These are phyloP conservation scores for Hartigia nigra DNA, from an alignment of 2,888 invertebrate species.

Conservation along the genomic window DNA sequence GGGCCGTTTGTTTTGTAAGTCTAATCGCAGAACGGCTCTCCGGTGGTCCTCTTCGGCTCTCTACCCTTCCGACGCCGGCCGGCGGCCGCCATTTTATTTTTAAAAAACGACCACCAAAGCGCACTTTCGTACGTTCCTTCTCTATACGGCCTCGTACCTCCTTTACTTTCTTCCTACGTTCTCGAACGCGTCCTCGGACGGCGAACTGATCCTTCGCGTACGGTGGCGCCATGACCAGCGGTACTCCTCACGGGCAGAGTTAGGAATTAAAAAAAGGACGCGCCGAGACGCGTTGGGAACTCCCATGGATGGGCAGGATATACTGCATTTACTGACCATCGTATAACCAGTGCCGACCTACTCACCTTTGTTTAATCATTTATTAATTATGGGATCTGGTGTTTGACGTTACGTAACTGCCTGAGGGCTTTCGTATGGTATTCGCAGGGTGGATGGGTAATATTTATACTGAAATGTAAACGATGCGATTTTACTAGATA, in stretches of 20 bases:
- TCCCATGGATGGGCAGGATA: background rate
- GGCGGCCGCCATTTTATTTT: conserved; percentile 63
- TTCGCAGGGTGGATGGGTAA: background rate
- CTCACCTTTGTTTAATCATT: background rate
- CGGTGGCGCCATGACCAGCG: conserved; percentile 58
- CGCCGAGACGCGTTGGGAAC: background rate
- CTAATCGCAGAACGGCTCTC: conserved; percentile 65
- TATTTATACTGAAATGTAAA: background rate
- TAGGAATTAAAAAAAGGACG: conserved; percentile 23
- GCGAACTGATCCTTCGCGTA: conserved; percentile 36
- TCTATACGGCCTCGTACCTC: conserved; percentile 15
- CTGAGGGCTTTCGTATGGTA: background rate
- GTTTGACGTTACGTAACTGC: background rate
- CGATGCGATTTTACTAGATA: background rate
- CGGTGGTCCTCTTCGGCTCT: conserved; percentile 62
- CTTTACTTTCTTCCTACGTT: conserved; percentile 15
- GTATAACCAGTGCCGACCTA: background rate
- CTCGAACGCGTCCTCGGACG: conserved; percentile 5
- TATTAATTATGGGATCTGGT: background rate
- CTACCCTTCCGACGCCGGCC: conserved; percentile 36
- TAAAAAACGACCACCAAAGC: conserved; percentile 50
- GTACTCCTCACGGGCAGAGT: conserved; percentile 45
- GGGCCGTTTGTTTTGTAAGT: conserved; percentile 66
- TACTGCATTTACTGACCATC: background rate
- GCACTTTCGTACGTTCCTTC: conserved; percentile 46